Evolutionary conservation across 35 echinoderm and acorn worm genomes (phyloP).

Genomic region (Patiria miniata): DNA sequence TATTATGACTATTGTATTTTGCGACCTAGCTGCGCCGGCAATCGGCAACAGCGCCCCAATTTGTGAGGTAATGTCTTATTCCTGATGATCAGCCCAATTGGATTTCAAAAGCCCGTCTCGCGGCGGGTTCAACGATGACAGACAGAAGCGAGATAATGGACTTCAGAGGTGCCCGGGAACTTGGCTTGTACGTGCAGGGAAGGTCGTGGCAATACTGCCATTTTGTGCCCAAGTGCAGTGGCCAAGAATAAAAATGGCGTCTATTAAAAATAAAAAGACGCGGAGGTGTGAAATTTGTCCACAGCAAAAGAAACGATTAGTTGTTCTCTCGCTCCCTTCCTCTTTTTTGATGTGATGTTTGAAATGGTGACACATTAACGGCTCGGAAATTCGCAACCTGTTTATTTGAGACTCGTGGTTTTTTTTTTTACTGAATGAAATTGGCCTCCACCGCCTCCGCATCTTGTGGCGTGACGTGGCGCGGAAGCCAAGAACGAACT

Average conservation of each 20-base stretch:
- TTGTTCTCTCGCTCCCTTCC: too few relatives aligned
- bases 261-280: too few relatives aligned
- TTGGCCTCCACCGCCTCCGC: neutral
- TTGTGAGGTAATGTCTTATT: neutral
- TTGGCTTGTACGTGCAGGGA: neutral
- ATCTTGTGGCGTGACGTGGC: neutral
- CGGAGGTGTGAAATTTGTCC: too few relatives aligned
- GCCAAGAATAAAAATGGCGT: too few relatives aligned
- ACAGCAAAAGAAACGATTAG: too few relatives aligned
- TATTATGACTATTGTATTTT: too few relatives aligned
- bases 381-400: constrained; percentile 9
- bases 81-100: constrained; percentile 16
- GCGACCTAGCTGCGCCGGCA: too few relatives aligned
- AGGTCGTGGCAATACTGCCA: neutral
- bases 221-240: too few relatives aligned
- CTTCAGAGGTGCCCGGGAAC: neutral
- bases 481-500: too few relatives aligned
- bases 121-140: neutral
- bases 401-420: constrained; percentile 4
- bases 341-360: too few relatives aligned
- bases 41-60: neutral
- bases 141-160: neutral
- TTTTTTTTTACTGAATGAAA: neutral
- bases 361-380: too few relatives aligned
- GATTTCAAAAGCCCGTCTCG: constrained; percentile 17